Base-by-base conservation (phyloP, 2,888 invertebrate species). In the Leptinotarsa juncta region DNA sequence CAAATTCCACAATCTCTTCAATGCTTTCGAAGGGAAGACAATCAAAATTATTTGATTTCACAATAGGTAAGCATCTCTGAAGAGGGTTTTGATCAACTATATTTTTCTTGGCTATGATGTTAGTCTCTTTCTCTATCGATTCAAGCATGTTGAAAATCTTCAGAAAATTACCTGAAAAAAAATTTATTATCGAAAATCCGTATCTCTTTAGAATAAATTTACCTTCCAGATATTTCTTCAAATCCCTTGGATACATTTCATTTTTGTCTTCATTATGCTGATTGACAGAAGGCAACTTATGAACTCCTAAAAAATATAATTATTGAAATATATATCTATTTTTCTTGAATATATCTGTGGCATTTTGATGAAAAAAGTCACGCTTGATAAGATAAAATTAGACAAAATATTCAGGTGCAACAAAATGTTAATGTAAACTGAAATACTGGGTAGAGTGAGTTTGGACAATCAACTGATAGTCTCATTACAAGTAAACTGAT, bases 1-100 rank as follows among this genome's bases (percentile, higher is more conserved):
- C 67, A 18, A 67, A 67, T 32, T 67, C 42, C n/a, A 42, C 10
- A 32, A 67, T 67, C 7, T 67, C 67, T 55, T 67, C 67, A 16
- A 55, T 67, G n/a, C 16, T 67, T 3, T 55, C 26, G 5, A 67
- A 20, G 15, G 67, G 67, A n/a, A 67, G 55, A 53, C 5, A 53
- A 55, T 67, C 67, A n/a, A 67, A 67, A 32, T 23, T 23, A 18
- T 7, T 14, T 18, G 18, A 14, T 14, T 4, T 20, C 3, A 23
- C 14, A 23, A 57, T 15, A 23, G 57, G 14, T 23, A 57, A 20
- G 18, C 57, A 18, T 57, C 14, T 57, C 4, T 14, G 3, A 3
- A 20, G 23, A 14, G 57, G 14, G 2, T 18, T 57, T 14, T 57
- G 57, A 18, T 57, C 57, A 18, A 20, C 3, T 4, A 3, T 18